Base-by-base conservation (phyloP, 1,140 invertebrate species). In the Zaprionus ghesquierei region DNA sequence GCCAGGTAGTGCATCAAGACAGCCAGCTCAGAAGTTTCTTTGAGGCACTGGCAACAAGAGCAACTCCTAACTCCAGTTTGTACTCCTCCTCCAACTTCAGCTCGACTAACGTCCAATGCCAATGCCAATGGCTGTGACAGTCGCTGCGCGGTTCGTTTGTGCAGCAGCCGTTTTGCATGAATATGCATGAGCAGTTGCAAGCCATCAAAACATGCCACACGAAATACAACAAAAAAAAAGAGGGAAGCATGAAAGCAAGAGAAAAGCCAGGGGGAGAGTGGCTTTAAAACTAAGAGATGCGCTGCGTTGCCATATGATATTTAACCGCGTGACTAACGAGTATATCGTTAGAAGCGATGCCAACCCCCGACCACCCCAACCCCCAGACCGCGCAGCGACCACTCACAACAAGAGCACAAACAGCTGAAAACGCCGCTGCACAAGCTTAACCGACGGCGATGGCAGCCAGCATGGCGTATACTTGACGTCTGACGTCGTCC, bases 171-270 rank as follows among this genome's bases (percentile, higher is more conserved):
- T 68, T 86, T 81, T 75, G 70, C 58, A 86, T 86, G 81, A 86
- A 86, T 86, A 86, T 86, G 82, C 81, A 86, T 86, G 81, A 86
- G 82, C 78, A 78, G 82, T 87, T 86, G 72, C 62, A 81, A 86
- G 81, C 81, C 81, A 86, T 86, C 81, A 86, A 81, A 86, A 87
- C 78, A 86, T 55, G 75, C 78, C 75, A 78, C 58, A 80, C 77
- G 18, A 50, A 54, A 27, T 13, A 29, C n/a, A n/a, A n/a, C n/a
- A 41, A 38, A 56, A 59, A 18, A 18, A 12, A 25, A 18, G 41
- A 35, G 51, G 13, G 25, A 29, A 29, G 27, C 6, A 29, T 12
- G 27, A 20, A 5, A 46, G 46, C 10, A 20, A 12, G 15, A 15
- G 41, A 5, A 23, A 13, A 25, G 44, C 15, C n/a, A 13, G 18